Base-by-base conservation (phyloP, 2,113 vertebrate genomes). In the Rhagologus leucostigma region DNA sequence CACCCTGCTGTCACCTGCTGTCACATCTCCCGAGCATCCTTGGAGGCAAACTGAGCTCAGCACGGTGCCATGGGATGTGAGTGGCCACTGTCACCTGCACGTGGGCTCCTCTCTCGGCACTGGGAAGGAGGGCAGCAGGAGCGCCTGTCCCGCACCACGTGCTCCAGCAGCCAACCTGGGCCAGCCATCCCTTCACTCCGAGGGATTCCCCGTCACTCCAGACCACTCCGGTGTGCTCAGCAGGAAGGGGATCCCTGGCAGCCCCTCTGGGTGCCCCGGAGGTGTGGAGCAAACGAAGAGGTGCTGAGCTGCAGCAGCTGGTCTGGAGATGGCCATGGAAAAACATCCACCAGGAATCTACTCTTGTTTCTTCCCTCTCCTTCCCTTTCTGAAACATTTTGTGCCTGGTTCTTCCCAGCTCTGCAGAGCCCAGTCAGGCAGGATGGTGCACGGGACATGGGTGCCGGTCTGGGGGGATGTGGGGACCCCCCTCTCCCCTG, bases 91-190 rank as follows among this genome's bases (percentile, higher is more conserved):
- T 30, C 86, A 55, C 41, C 68, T 77, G 56, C 47, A 2, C 2
- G 0, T 21, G 78, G 70, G 74, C 77, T 84, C 18, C 73, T 65
- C 69, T n/a, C 30, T 35, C 23, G 0, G 1, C 37, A 23, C 76
- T 24, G 84, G 46, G 26, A 70, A 39, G 50, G 73, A 86, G 39
- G 24, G 47, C 35, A 92, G 74, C 49, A 16, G 32, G 4, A 80
- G 69, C 0, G 0, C 62, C 89, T 4, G 1, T 42, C 80, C 69
- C 32, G 24, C 11, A 1, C 2, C 3, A 11, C 7, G 13, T 26
- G 55, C 44, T 89, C 42, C 80, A 52, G 69, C 53, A 76, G 52
- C 86, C 55, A 14, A 23, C 44, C 57, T 56, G 56, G 26, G 62
- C 62, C 74, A 60, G 39, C 3, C 1, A 33, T 29, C 50, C 67